These are phyloP conservation scores for Macroglossus sobrinus DNA, from an alignment of 2,113 vertebrate genomes.

Conservation along the genomic window DNA sequence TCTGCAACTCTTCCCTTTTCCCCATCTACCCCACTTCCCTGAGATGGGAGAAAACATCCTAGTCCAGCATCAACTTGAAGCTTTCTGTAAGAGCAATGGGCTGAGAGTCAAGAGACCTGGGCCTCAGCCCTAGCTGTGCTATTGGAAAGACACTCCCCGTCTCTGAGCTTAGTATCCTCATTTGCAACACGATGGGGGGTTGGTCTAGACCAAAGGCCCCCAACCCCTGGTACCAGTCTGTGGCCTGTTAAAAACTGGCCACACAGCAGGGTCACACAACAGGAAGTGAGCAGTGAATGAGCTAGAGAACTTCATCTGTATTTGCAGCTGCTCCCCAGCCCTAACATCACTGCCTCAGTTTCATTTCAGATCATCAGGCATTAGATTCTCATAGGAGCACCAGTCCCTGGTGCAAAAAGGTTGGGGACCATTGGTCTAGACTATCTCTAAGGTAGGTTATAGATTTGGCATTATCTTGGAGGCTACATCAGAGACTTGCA, in stretches of 20 bases:
- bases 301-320: no score
- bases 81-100: neutral
- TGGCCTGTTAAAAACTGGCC: no score
- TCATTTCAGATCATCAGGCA: no score
- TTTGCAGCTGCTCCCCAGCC: no score
- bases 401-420: no score
- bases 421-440: neutral
- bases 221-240: no score
- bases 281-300: no score
- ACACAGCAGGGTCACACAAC: no score
- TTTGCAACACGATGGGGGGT: neutral
- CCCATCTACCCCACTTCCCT: fast-evolving
- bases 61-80: neutral
- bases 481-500: neutral
- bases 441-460: neutral
- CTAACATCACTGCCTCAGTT: no score
- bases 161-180: neutral
- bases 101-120: neutral
- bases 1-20: neutral
- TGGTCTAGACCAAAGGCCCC: neutral
- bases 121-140: neutral
- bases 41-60: neutral
- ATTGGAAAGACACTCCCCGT: fast-evolving
- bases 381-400: no score
- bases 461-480: neutral